These are phyloP conservation scores for Syrista parreyssii DNA, from an alignment of 2,888 invertebrate species.

Conservation along the genomic window DNA sequence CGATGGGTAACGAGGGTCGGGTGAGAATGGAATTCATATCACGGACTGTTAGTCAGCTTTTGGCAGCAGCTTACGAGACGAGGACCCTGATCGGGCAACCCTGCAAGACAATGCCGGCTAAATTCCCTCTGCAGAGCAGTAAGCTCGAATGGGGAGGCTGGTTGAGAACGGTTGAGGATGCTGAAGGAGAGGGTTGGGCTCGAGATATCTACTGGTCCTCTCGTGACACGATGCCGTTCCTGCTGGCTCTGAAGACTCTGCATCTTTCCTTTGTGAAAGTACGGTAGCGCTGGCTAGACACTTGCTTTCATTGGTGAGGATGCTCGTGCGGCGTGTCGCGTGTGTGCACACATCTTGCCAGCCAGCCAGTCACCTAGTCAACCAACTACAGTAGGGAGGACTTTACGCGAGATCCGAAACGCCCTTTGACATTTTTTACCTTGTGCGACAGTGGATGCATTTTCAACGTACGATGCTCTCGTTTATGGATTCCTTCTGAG, in stretches of 20 bases:
- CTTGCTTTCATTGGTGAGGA: slow-evolving; percentile 57
- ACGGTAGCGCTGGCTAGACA: slow-evolving; percentile 60
- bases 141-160: slow-evolving; percentile 14
- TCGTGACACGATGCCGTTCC: too few relatives aligned
- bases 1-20: slow-evolving; percentile 38
- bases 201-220: slow-evolving; percentile 26
- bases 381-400: too few relatives aligned
- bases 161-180: slow-evolving; percentile 26
- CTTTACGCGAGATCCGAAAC: too few relatives aligned
- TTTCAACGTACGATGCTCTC: too few relatives aligned
- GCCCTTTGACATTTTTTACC: too few relatives aligned
- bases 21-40: slow-evolving; percentile 51
- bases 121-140: slow-evolving; percentile 44
- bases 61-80: slow-evolving; percentile 47
- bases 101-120: slow-evolving; percentile 60
- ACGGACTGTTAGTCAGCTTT: slow-evolving; percentile 59
- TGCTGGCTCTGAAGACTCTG: slow-evolving; percentile 38
- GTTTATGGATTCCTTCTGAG: too few relatives aligned
- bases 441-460: too few relatives aligned
- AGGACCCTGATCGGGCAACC: slow-evolving; percentile 54
- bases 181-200: slow-evolving; percentile 35
- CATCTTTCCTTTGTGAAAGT: slow-evolving; percentile 57
- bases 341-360: too few relatives aligned
- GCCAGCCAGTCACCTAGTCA: too few relatives aligned
- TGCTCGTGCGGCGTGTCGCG: too few relatives aligned